Percentiles rank a stretch among this genome's conserved stretches.
These are phyloP conservation scores for Scomberomorus guttatus DNA, from an alignment of 2,797 vertebrate genomes.

Conservation along the genomic window DNA sequence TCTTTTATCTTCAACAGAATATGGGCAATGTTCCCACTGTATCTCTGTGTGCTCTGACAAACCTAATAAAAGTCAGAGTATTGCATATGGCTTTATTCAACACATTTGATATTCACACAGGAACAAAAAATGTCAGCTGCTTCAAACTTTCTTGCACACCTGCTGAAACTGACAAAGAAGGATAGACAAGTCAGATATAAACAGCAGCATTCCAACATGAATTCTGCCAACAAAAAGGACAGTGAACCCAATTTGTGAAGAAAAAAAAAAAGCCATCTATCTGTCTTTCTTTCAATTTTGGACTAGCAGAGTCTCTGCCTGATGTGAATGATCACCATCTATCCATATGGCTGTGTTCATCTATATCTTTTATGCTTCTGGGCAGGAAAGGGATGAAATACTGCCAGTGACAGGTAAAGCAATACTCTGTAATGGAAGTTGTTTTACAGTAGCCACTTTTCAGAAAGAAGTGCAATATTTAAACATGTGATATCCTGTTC, in stretches of 20 bases:
- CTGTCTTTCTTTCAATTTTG: conserved; percentile 46
- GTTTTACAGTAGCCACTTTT: conserved; percentile 85
- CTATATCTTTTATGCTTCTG: conserved; percentile 69
- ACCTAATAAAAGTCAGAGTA: conserved; percentile 59
- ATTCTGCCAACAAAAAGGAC: conserved; percentile 22
- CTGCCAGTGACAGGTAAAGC: conserved; percentile 75
- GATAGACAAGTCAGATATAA: conserved; percentile 16
- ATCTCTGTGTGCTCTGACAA: conserved; percentile 58
- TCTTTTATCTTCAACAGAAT: conserved; percentile 53
- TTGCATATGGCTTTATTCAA: conserved; percentile 58
- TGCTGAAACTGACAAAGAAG: conserved; percentile 53
- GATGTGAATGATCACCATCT: conserved; percentile 57
- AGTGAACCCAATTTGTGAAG: conserved; percentile 23
- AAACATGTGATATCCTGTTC: conserved; percentile 84
- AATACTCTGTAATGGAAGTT: conserved; percentile 73
- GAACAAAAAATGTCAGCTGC: conserved; percentile 42
- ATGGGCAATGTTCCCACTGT: conserved; percentile 40
- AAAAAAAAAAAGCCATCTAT: conserved; percentile 29
- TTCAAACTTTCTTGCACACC: conserved; percentile 51
- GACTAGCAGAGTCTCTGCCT: conserved; percentile 36
- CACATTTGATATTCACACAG: conserved; percentile 40
- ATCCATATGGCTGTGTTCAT: conserved; percentile 67
- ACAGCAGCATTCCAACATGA: conserved; percentile 12
- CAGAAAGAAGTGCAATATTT: conserved; percentile 80
- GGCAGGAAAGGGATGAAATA: conserved; percentile 76